Evolutionary conservation across 2,113 vertebrate species (phyloP), one percentile per base, ranked within the genome.

Genomic region (Barbus barbus): DNA sequence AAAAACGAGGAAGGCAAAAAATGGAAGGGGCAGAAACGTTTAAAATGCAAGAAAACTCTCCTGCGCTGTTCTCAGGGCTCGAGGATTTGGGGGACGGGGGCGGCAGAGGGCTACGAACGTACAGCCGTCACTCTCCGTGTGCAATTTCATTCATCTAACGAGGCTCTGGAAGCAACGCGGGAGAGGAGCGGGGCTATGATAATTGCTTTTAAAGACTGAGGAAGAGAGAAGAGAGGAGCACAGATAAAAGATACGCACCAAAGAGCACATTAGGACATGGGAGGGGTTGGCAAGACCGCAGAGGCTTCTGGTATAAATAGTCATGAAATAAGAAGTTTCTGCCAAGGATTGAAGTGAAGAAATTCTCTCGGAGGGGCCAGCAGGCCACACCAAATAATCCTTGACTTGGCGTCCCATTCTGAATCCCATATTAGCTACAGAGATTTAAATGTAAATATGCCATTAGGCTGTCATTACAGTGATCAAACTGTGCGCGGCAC

Each of bases 401-500:
- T 97, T 96, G 96, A 97, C 96, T 97, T 97, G 98, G 96, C 94
- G 94, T 97, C 95, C 96, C 96, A 96, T 97, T 97, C 96, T 96
- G 96, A 98, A 98, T 98, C 96, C 95, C 95, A 96, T 97, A 98
- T 98, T 98, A 98, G 96, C 96, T 95, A 96, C 95, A 94, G 96
- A 97, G 97, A 96, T 98, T 98, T 98, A 97, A 98, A 99, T 98
- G 97, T 99, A 98, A 99, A 99, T 98, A 99, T 96, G 97, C 97
- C 97, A 99, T 98, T 99, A 97, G 95, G 96, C 96, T 97, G 96
- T 97, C 97, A 98, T 99, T 97, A 99, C 95, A 96, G 96, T 97
- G 96, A 99, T 98, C 97, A 97, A 96, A 95, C 97, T 95, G 95
- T 95, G 95, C 96, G 96, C 96, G 96, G 96, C 94, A 97, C 97